Base-by-base conservation (phyloP, 35 echinoderm and acorn worm species). In the Lytechinus variegatus region DNA sequence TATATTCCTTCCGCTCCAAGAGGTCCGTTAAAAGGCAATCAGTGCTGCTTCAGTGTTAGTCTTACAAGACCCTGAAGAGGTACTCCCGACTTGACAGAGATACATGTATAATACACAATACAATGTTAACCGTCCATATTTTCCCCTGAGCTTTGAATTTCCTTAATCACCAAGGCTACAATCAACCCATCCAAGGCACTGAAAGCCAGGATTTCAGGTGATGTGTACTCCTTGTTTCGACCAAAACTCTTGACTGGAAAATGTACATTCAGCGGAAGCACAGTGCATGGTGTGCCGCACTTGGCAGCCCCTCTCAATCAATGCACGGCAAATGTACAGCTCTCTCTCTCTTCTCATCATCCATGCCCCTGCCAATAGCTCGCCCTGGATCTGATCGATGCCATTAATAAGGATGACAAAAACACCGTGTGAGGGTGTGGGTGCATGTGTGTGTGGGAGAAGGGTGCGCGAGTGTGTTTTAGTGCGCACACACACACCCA, bases 301-400 rank as follows among this genome's bases (percentile, higher is more conserved):
- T 90, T 90, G 88, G 29, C 88, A 54, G 28, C 52, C 29, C 88
- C 28, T 44, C 88, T 54, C 88, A 90, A 90, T 90, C 88, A 90
- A 90, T 90, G 88, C 88, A 90, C 88, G 88, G 88, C 88, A 44
- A 90, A 54, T 90, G 88, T 54, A 33, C 8, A 12, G 88, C 66
- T 79, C 66, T 79, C 66, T 79, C 66, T 79, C 66, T 79, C 66
- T 24, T 79, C 66, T 79, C 66, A 79, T 21, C 66, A 24, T 79
- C 66, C 66, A n/a, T 79, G 66, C 66, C 66, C 66, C 66, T n/a
- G 19, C 66, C 66, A 79, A 79, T 54, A 33, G 29, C 52, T 90
- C 88, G 88, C 88, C 88, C 88, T 54, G 88, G 88, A 90, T 90
- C 52, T 54, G 88, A 90, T 90, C 88, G 88, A 90, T 90, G 88